A percentile compares a stretch with the other conserved stretches of the same genome.
These are phyloP conservation scores for Lasioglossum marginatum DNA, from an alignment of 2,888 invertebrate genomes.

Conservation along the genomic window DNA sequence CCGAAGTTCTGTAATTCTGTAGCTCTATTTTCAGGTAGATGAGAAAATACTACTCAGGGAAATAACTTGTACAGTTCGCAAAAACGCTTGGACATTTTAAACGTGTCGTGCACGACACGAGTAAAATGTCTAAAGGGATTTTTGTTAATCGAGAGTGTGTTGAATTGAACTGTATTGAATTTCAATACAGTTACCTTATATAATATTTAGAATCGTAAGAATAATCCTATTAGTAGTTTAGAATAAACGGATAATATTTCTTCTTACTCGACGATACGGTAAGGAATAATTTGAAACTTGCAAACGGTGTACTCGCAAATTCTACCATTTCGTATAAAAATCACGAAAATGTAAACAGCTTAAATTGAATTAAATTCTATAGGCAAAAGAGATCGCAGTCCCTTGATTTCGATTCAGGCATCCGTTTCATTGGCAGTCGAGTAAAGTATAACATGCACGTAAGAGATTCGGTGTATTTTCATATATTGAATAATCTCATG, in stretches of 20 bases:
- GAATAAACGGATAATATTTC: not conserved
- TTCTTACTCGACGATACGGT: not conserved
- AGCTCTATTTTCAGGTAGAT: not conserved
- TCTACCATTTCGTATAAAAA: constrained; percentile 17
- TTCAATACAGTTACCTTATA: constrained; percentile 1
- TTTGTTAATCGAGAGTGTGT: constrained; percentile 4
- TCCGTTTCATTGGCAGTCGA: not conserved
- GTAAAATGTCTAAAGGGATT: not conserved
- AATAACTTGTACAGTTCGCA: not conserved
- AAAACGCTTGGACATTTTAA: not conserved
- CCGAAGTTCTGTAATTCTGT: not conserved
- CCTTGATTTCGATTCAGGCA: constrained; percentile 4
- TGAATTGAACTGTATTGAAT: not conserved
- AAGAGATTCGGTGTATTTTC: constrained; percentile 15
- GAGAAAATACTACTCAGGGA: not conserved
- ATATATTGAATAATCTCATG: not conserved
- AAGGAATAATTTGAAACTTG: not conserved
- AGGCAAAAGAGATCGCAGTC: not conserved
- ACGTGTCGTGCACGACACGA: not conserved
- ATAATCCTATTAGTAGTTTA: not conserved
- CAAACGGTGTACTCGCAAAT: not conserved
- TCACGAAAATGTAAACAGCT: constrained; percentile 17
- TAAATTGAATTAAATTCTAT: not conserved
- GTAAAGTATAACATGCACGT: not conserved
- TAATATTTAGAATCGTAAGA: not conserved